A percentile compares a stretch with the other conserved stretches of the same genome.
Evolutionary conservation across 2,797 vertebrate genomes (phyloP).

Genomic region (Etheostoma nigrum): DNA sequence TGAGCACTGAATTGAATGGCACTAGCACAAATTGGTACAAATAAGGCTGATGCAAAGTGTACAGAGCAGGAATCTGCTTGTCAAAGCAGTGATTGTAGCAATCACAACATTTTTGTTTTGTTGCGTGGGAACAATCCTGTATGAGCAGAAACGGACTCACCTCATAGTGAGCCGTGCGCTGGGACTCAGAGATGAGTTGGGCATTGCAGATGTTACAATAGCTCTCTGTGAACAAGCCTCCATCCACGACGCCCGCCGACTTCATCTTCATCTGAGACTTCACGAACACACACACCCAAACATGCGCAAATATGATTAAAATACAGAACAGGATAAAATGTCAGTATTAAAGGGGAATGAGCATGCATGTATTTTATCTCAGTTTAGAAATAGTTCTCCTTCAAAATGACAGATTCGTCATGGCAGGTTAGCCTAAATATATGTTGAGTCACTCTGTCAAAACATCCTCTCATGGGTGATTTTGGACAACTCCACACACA

Average conservation of each 20-base stretch:
- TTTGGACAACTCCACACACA: slow-evolving; percentile 39
- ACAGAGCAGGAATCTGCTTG: slow-evolving; percentile 39
- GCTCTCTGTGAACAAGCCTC: slow-evolving; percentile 86
- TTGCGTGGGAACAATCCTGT: slow-evolving; percentile 6
- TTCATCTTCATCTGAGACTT: slow-evolving; percentile 86
- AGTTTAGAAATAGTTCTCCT: slow-evolving; percentile 42
- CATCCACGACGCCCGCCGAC: slow-evolving; percentile 81
- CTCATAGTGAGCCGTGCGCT: slow-evolving; percentile 88
- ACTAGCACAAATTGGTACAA: slow-evolving; percentile 73
- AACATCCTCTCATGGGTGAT: slow-evolving; percentile 48
- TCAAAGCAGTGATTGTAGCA: slow-evolving; percentile 24
- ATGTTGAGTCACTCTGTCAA: slow-evolving; percentile 62
- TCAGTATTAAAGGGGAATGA: slow-evolving; percentile 39
- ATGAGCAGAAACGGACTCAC: slow-evolving; percentile 67
- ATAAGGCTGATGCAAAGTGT: slow-evolving; percentile 64
- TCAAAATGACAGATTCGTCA: slow-evolving; percentile 51
- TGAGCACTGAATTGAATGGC: slow-evolving; percentile 66
- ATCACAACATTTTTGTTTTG: slow-evolving; percentile 8
- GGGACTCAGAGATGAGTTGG: slow-evolving; percentile 88
- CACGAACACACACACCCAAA: slow-evolving; percentile 56
- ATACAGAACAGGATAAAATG: slow-evolving; percentile 44
- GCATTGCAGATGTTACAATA: slow-evolving; percentile 89
- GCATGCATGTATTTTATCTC: slow-evolving; percentile 44
- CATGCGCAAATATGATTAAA: slow-evolving; percentile 55
- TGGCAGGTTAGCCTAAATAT: slow-evolving; percentile 61